phyloP scores from a whole-genome alignment of 2,113 vertebrate species.

The Ammodytes dubius region DNA sequence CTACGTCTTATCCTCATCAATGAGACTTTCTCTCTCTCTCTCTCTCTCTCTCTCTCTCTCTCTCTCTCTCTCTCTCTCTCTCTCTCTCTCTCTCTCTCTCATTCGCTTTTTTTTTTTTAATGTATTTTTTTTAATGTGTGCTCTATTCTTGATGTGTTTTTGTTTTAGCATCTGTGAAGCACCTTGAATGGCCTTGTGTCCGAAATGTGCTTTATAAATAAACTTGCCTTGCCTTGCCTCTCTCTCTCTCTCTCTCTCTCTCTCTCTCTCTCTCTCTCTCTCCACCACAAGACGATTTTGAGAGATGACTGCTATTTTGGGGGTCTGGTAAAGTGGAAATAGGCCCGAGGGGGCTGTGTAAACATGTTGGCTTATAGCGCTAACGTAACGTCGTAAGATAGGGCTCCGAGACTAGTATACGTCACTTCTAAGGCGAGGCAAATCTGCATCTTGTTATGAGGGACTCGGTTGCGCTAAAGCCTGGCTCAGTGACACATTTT shows the following conservation, averaged over 20 bases:
- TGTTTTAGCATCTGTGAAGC: too few relatives aligned
- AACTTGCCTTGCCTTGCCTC: too few relatives aligned
- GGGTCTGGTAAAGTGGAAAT: conserved; percentile 71
- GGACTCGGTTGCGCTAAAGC: conserved; percentile 74
- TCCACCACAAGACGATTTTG: conserved; percentile 68
- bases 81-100: too few relatives aligned
- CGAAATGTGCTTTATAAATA: too few relatives aligned
- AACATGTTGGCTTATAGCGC: conserved; percentile 71
- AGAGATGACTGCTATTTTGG: conserved; percentile 80
- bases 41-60: too few relatives aligned
- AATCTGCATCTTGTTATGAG: conserved; percentile 72
- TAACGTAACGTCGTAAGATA: conserved; percentile 67
- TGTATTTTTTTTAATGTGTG: too few relatives aligned
- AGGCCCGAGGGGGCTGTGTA: conserved; percentile 70
- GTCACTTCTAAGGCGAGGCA: conserved; percentile 66
- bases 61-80: too few relatives aligned
- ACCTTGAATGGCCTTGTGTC: too few relatives aligned
- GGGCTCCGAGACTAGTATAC: conserved; percentile 58
- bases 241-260: too few relatives aligned
- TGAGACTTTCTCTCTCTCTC: conserved; percentile 26
- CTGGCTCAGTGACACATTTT: conserved; percentile 76
- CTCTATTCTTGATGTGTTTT: too few relatives aligned
- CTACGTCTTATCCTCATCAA: too few relatives aligned
- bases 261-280: conserved; percentile 60
- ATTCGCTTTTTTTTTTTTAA: too few relatives aligned